Evolutionary conservation across 2,797 vertebrate genomes (phyloP).

Genomic region (Hemitrygon akajei): DNA sequence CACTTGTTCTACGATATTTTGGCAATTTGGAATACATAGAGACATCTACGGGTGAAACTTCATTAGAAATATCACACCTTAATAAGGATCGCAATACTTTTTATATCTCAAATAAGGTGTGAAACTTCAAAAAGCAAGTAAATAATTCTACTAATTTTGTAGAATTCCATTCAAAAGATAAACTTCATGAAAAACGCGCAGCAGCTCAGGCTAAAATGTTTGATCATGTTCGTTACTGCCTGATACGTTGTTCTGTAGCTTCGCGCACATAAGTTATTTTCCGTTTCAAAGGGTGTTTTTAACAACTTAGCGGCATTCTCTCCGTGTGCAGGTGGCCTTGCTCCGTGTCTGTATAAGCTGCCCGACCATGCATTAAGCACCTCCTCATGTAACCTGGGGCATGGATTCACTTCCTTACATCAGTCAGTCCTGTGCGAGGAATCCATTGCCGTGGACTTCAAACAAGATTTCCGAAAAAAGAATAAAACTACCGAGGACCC

Average conservation of each 20-base stretch:
- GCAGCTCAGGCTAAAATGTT: background rate
- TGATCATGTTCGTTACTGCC: background rate
- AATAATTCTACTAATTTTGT: background rate
- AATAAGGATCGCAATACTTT: no score
- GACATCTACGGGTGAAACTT: no score
- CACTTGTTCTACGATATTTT: background rate
- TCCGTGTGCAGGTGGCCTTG: slow-evolving; percentile 66
- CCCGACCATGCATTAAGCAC: slow-evolving; percentile 76
- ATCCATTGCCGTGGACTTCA: slow-evolving; percentile 65
- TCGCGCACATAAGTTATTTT: background rate
- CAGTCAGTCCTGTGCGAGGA: slow-evolving; percentile 82
- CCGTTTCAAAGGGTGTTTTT: background rate
- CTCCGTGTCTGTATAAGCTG: slow-evolving; percentile 90
- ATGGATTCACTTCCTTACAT: slow-evolving; percentile 75
- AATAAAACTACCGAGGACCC: slow-evolving; percentile 73
- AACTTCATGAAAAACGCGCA: background rate
- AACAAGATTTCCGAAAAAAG: slow-evolving; percentile 78
- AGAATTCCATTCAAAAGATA: background rate
- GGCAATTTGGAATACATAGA: background rate
- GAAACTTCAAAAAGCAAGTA: background rate
- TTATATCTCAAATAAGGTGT: background rate
- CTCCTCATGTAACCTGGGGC: slow-evolving; percentile 73
- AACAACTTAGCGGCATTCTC: background rate
- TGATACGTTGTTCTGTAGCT: background rate
- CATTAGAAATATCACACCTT: no score